phyloP scores from a whole-genome alignment of 64 coral and sea anemone species.

The Pachyseris speciosa region DNA sequence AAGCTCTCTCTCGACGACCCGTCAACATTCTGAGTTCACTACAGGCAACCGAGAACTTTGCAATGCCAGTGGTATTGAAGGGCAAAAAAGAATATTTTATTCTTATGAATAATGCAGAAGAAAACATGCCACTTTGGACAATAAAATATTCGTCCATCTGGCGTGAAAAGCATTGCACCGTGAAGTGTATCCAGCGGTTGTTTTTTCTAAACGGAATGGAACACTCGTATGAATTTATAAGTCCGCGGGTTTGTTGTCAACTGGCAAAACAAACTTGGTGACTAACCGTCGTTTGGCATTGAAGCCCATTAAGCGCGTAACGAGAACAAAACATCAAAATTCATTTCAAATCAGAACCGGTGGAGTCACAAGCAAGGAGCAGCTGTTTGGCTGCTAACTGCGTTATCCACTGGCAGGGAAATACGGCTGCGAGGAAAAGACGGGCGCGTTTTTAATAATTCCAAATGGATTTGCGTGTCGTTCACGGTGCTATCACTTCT shows the following conservation, averaged over 20 bases:
- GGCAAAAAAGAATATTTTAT: not conserved
- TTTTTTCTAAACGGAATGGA: slow-evolving; percentile 33
- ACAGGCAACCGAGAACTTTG: not conserved
- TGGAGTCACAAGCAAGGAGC: slow-evolving; percentile 16
- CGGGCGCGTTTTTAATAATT: slow-evolving; percentile 2
- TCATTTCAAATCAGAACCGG: slow-evolving; percentile 41
- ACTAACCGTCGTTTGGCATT: not conserved
- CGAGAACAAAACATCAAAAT: slow-evolving; percentile 15
- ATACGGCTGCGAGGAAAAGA: slow-evolving; percentile 37
- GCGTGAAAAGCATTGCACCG: not conserved
- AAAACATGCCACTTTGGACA: slow-evolving; percentile 49
- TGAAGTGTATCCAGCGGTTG: slow-evolving; percentile 36
- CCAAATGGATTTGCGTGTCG: slow-evolving; percentile 20
- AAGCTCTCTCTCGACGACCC: not conserved
- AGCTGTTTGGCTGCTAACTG: slow-evolving; percentile 32
- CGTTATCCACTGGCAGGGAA: slow-evolving; percentile 41
- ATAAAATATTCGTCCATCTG: slow-evolving; percentile 57
- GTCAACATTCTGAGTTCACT: not conserved
- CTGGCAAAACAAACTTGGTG: not conserved
- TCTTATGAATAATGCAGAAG: slow-evolving; percentile 22
- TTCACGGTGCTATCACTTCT: slow-evolving; percentile 26
- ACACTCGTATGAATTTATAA: not conserved
- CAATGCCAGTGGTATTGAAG: not conserved
- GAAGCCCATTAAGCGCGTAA: slow-evolving; percentile 22
- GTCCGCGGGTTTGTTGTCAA: not conserved